Percentiles rank a stretch among this genome's conserved stretches.
Conservation (phyloP, 2,888 invertebrate species). For the Unio delphinus region DNA sequence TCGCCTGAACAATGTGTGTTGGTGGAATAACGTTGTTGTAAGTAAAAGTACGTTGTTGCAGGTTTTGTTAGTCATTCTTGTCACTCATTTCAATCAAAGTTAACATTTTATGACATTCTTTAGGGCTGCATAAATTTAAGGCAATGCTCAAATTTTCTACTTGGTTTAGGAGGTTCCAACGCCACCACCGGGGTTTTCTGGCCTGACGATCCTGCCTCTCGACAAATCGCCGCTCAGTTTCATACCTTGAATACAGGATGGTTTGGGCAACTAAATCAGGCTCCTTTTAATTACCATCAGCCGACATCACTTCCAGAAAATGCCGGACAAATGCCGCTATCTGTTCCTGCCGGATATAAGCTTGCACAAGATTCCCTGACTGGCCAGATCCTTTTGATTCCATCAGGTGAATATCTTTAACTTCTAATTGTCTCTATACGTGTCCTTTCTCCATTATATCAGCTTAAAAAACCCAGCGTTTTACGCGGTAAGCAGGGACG, state of each 20-base stretch:
- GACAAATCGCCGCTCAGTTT: conserved; percentile 40
- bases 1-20: too few relatives aligned
- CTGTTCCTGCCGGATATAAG: conserved; percentile 87
- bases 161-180: conserved; percentile 22
- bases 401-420: conserved; percentile 28
- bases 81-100: too few relatives aligned
- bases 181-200: conserved; percentile 34
- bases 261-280: conserved; percentile 32
- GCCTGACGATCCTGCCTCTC: conserved; percentile 43
- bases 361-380: conserved; percentile 88
- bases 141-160: too few relatives aligned
- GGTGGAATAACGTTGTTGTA: too few relatives aligned
- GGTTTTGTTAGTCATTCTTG: too few relatives aligned
- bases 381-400: conserved; percentile 81
- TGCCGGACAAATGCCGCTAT: conserved; percentile 37
- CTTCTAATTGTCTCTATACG: too few relatives aligned
- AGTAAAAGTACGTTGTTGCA: too few relatives aligned
- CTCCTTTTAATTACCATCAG: conserved; percentile 26
- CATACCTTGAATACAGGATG: conserved; percentile 38
- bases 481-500: too few relatives aligned
- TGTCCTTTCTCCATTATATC: background rate
- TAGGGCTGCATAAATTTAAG: too few relatives aligned
- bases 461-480: too few relatives aligned
- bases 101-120: too few relatives aligned
- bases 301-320: conserved; percentile 26